Conservation (phyloP, 1,140 invertebrate genomes). For the Diorhabda elongata region DNA sequence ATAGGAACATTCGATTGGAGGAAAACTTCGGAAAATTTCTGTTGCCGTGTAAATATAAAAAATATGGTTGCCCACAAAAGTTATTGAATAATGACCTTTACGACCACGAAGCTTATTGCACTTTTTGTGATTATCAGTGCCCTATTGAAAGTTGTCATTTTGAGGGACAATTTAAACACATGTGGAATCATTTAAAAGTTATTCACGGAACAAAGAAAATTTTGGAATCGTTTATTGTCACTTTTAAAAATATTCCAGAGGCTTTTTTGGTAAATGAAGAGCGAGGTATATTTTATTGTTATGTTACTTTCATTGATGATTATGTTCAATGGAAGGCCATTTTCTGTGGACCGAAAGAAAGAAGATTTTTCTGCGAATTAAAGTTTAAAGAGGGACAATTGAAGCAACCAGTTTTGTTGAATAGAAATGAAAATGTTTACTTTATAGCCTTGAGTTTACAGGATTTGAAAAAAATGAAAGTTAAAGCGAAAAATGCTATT, state of each 20-base stretch:
- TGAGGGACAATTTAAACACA: conserved; percentile 28
- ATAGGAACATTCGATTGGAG: conserved; percentile 36
- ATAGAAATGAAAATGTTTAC: conserved; percentile 29
- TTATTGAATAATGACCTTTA: conserved; percentile 31
- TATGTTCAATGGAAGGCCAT: conserved; percentile 32
- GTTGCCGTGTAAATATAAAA: conserved; percentile 33
- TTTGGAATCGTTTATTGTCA: conserved; percentile 23
- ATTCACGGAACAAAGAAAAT: conserved; percentile 38
- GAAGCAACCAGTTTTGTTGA: conserved; percentile 30
- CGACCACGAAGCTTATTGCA: conserved; percentile 37
- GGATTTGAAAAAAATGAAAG: conserved; percentile 33
- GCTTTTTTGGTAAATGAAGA: conserved; percentile 34
- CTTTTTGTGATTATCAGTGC: conserved; percentile 36
- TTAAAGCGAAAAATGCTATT: conserved; percentile 39
- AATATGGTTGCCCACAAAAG: conserved; percentile 33
- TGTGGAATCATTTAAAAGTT: conserved; percentile 33
- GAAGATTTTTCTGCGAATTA: conserved; percentile 37
- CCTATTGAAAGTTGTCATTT: conserved; percentile 28
- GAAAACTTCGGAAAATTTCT: conserved; percentile 27
- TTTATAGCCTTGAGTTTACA: conserved; percentile 22
- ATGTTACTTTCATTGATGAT: conserved; percentile 18
- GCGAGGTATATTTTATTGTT: conserved; percentile 38
- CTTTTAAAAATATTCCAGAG: conserved; percentile 34
- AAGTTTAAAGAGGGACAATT: conserved; percentile 34
- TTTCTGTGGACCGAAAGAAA: conserved; percentile 35